Percentiles rank a stretch among this genome's conserved stretches.
Conservation (phyloP, 2,888 invertebrate genomes). For the Furcula furcula region DNA sequence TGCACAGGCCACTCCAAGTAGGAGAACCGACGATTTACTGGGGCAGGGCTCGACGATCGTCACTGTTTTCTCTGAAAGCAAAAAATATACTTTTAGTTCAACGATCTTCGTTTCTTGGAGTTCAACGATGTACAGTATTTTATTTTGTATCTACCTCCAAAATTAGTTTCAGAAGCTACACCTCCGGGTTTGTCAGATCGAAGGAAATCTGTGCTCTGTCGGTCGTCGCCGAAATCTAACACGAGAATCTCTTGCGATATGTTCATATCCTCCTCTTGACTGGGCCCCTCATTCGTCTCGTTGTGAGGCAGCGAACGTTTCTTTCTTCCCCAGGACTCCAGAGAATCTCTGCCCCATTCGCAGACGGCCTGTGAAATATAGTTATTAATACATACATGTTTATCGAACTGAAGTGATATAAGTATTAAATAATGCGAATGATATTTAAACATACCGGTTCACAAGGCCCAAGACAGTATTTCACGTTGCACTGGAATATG, state of each 20-base stretch:
- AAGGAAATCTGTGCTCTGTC: slow-evolving; percentile 89
- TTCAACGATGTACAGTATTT: too few species aligned
- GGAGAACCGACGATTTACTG: slow-evolving; percentile 94
- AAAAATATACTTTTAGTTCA: neutral
- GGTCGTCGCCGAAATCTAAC: slow-evolving; percentile 94
- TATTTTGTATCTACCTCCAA: too few species aligned
- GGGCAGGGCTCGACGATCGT: slow-evolving; percentile 96
- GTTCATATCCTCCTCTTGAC: slow-evolving; percentile 92
- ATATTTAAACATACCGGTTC: slow-evolving; percentile 87
- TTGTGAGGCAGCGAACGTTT: slow-evolving; percentile 85
- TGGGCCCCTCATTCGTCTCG: slow-evolving; percentile 84
- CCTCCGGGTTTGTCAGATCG: slow-evolving; percentile 87
- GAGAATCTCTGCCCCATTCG: slow-evolving; percentile 94
- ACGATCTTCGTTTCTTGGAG: neutral
- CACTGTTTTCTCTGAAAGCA: slow-evolving; percentile 92
- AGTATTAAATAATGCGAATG: slow-evolving; percentile 15
- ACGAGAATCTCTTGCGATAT: slow-evolving; percentile 96
- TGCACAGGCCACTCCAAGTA: slow-evolving; percentile 94
- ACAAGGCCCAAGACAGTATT: slow-evolving; percentile 96
- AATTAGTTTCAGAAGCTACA: slow-evolving; percentile 83
- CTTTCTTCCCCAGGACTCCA: slow-evolving; percentile 95
- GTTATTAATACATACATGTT: too few species aligned
- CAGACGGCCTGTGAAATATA: slow-evolving; percentile 90
- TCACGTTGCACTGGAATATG: slow-evolving; percentile 98
- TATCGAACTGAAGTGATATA: too few species aligned